Evolutionary conservation across 2,797 vertebrate genomes (phyloP), one percentile per base, ranked within the genome.

Genomic region (Acipenser oxyrinchus): DNA sequence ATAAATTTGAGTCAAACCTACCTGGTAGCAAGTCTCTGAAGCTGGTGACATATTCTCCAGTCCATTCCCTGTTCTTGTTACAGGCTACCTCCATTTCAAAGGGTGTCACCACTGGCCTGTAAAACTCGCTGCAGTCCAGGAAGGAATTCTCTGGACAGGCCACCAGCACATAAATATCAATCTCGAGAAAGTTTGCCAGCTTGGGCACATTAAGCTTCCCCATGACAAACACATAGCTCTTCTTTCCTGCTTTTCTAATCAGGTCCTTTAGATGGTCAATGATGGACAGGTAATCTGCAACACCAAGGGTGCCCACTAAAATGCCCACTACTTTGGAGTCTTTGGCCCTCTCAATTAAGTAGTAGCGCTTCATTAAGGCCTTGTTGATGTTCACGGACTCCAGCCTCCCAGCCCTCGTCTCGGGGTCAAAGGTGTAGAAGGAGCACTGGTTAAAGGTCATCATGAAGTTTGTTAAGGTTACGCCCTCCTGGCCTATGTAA

Each of bases 61-160:
- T 90, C 92, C 95, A 96, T 62, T 91, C 84, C 49, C 94, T 87
- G 48, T 90, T 88, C 0, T 84, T 93, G 81, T 98, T 99, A 82
- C 96, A 99, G 69, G 96, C 96, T 69, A 95, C 77, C 74, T 99
- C 97, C 88, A 99, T 89, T 82, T 99, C 96, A 63, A 92, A 97
- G 0, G 95, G 95, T 0, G 95, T 93, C 63, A 99, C 84, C 1
- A 97, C 72, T 0, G 95, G 94, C 62, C 83, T 88, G 75, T 91
- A 94, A 75, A 93, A 96, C 3, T 89, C 90, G 0, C 82, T 81
- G 0, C 81, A 93, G 77, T 95, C 91, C 79, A 95, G 65, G 75
- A 98, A 76, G 0, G 92, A 91, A 80, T 96, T 95, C 81, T 97
- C 92, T 1, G 95, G 86, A 69, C 97, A 99, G 1, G 96, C 92